A percentile compares a stretch with the other conserved stretches of the same genome.
Evolutionary conservation across 2,113 vertebrate species (phyloP).

Genomic region (Manacus vitellinus): DNA sequence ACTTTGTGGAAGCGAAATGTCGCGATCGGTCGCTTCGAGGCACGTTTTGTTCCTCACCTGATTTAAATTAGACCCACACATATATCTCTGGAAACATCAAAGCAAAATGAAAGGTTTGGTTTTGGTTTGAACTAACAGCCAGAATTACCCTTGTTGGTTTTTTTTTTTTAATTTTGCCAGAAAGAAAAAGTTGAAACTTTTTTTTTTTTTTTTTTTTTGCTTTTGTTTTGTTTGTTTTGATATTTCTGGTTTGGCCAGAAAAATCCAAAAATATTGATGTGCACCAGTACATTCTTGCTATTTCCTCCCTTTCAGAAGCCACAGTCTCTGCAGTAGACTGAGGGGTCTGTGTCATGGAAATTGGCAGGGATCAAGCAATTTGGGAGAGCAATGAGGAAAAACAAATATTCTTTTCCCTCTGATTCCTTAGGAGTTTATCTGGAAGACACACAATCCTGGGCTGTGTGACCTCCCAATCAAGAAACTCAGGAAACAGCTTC

Average conservation of each 20-base stretch:
- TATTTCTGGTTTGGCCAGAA: slow-evolving; percentile 46
- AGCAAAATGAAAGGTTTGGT: not conserved
- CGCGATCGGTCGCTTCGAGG: not conserved
- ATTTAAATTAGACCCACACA: not conserved
- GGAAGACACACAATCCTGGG: not conserved
- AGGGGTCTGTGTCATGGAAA: slow-evolving; percentile 59
- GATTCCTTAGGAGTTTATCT: slow-evolving; percentile 27
- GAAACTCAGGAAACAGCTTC: not conserved
- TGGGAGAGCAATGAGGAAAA: slow-evolving; percentile 14
- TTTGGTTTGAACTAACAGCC: not conserved
- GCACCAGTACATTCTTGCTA: slow-evolving; percentile 52
- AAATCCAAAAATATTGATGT: slow-evolving; percentile 31
- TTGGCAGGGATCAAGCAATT: not conserved
- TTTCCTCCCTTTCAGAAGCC: slow-evolving; percentile 49
- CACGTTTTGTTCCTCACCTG: not conserved
- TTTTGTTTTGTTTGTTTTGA: not conserved
- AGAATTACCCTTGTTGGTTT: not conserved
- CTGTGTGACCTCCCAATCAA: not conserved
- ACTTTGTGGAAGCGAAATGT: not conserved
- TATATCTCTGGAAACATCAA: not conserved
- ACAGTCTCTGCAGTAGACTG: slow-evolving; percentile 35
- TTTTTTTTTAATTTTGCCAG: not conserved
- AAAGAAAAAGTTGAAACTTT: not conserved
- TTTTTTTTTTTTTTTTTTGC: not conserved
- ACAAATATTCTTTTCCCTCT: slow-evolving; percentile 29